A percentile compares a stretch with the other conserved stretches of the same genome.
phyloP scores from a whole-genome alignment of 2,113 vertebrate genomes.

The Nothocercus nigrocapillus region DNA sequence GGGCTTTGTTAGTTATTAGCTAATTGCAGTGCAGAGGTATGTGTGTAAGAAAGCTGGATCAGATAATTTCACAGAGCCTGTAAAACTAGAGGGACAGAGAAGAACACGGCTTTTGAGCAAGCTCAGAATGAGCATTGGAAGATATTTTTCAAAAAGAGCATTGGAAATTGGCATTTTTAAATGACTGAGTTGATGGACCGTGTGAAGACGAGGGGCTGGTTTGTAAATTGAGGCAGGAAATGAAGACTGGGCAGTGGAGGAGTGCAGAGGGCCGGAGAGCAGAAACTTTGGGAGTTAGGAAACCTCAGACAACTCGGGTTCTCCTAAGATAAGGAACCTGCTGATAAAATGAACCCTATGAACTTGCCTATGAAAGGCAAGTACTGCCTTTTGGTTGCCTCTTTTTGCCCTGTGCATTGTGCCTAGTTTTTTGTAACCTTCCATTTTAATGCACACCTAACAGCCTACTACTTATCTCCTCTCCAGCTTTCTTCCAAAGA shows the following conservation, averaged over 20 bases:
- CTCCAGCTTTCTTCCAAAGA: not conserved
- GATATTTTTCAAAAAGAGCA: not conserved
- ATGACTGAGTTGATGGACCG: rapidly evolving
- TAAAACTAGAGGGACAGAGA: not conserved
- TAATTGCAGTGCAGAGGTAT: rapidly evolving
- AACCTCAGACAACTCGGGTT: not conserved
- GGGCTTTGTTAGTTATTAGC: not conserved
- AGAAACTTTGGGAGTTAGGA: not conserved
- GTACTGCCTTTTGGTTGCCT: not conserved
- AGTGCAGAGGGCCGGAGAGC: not conserved
- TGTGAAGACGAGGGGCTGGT: rapidly evolving
- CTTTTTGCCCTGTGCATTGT: not conserved
- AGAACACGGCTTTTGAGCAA: not conserved
- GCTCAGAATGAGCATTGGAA: not conserved
- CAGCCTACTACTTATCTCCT: not conserved
- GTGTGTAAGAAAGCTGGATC: not conserved
- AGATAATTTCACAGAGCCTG: not conserved
- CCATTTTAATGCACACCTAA: not conserved
- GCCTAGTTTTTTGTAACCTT: not conserved
- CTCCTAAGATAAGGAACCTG: not conserved
- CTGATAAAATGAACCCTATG: not conserved
- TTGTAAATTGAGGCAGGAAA: rapidly evolving
- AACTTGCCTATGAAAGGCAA: too few relatives aligned
- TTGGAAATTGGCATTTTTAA: not conserved
- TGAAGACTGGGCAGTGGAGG: rapidly evolving